These are phyloP conservation scores for Piscicola geometra DNA, from an alignment of 2,888 invertebrate genomes.

Conservation along the genomic window DNA sequence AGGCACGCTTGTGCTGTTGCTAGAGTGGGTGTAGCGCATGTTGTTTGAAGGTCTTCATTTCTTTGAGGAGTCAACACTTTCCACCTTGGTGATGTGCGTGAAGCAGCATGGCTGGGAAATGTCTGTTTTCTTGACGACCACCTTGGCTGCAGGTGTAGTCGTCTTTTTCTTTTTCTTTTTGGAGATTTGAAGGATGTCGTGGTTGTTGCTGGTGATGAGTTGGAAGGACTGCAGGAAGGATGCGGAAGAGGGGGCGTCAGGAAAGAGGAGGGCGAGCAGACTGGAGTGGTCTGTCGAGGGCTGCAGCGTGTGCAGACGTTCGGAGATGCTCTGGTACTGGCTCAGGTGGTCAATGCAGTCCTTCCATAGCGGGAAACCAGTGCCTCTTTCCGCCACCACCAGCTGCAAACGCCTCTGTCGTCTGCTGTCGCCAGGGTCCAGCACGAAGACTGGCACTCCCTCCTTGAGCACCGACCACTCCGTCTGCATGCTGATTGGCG, in stretches of 20 bases:
- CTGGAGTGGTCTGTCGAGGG: slow-evolving; percentile 71
- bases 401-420: slow-evolving; percentile 61
- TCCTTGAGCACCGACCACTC: slow-evolving; percentile 70
- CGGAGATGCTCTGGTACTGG: slow-evolving; percentile 66
- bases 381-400: slow-evolving; percentile 71
- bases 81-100: slow-evolving; percentile 74
- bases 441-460: slow-evolving; percentile 72
- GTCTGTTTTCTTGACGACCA: slow-evolving; percentile 70
- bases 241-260: slow-evolving; percentile 68
- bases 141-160: slow-evolving; percentile 52
- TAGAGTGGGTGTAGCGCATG: no score
- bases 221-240: slow-evolving; percentile 62
- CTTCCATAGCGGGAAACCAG: slow-evolving; percentile 75
- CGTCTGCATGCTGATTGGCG: background rate
- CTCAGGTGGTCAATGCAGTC: slow-evolving; percentile 75
- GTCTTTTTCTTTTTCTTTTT: slow-evolving; percentile 55
- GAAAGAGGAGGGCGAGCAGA: slow-evolving; percentile 74
- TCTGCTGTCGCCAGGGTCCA: slow-evolving; percentile 72
- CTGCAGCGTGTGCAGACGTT: slow-evolving; percentile 73
- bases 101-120: slow-evolving; percentile 80
- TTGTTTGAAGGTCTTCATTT: no score
- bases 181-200: slow-evolving; percentile 64
- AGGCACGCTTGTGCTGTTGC: no score
- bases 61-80: slow-evolving; percentile 50
- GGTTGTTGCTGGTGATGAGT: slow-evolving; percentile 69